Base-by-base conservation (phyloP, 35 echinoderm and acorn worm species). In the Ophioderma brevispina region DNA sequence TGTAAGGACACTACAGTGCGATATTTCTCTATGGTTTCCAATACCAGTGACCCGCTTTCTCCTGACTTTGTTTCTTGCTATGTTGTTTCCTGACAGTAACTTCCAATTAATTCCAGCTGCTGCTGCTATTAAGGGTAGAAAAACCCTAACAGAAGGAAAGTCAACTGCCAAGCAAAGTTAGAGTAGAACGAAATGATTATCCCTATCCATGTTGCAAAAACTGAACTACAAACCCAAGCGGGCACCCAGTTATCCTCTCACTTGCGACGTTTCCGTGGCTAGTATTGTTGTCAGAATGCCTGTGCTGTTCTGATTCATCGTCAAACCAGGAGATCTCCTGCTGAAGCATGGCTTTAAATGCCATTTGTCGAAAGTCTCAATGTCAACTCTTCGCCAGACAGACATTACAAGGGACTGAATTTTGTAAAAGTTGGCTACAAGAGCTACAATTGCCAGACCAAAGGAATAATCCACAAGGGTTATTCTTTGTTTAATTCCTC, bases 121-220 rank as follows among this genome's bases (percentile, higher is more conserved):
- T 46, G 17, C 5, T 46, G 41, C 41, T 46, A 46, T 46, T 46
- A 46, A 46, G 17, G 41, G 41, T 8, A 46, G 4, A 46, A 46
- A 46, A 4, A 4, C 41, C 39, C 15, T 8, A 0, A 96, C 89
- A 15, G 92, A n/a, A n/a, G 50, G 30, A 96, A 78, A 2, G 94
- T 96, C 85, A 98, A 40, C 87, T 98, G 92, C 96, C 96, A 98
- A 49, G 90, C 81, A 82, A 83, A 98, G n/a, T n/a, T n/a, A n/a
- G n/a, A 40, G 81, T 38, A 46, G 40, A 98, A 92, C 0, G 96
- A 70, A 37, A 98, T 94, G 81, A 95, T 93, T 64, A 98, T 92
- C 13, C 85, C 96, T 17, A 94, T 86, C 17, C 94, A 92, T 28
- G 95, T 98, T 36, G 36, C 78, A 94, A 86, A 95, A 63, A 85